phyloP scores from a whole-genome alignment of 2,888 invertebrate genomes.

The Sphecodes monilicornis region DNA sequence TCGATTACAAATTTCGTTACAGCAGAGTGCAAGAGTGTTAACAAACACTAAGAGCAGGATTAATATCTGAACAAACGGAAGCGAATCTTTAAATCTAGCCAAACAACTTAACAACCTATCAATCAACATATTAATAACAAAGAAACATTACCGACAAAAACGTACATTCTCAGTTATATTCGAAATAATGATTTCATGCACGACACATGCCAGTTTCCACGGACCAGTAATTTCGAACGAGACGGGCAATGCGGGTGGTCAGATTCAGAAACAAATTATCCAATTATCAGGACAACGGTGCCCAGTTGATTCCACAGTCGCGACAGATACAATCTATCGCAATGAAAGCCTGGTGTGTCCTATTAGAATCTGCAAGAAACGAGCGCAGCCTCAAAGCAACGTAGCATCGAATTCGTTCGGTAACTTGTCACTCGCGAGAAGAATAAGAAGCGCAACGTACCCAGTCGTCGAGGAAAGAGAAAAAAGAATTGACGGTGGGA shows the following conservation, averaged over 20 bases:
- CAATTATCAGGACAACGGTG: not conserved
- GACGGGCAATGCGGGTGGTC: not conserved
- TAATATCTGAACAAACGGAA: too few relatives aligned
- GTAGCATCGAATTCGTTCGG: conserved; percentile 3
- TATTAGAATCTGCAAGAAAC: not conserved
- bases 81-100: not conserved
- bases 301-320: not conserved
- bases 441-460: not conserved
- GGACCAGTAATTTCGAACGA: too few relatives aligned
- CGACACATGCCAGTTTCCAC: too few relatives aligned
- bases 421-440: not conserved
- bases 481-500: conserved; percentile 1
- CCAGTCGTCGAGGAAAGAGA: not conserved
- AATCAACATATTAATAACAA: not conserved
- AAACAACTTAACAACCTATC: not conserved
- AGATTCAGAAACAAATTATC: not conserved
- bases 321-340: not conserved
- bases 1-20: too few relatives aligned
- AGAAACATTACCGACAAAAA: not conserved
- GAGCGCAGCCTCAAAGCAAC: not conserved
- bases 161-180: not conserved
- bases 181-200: not conserved
- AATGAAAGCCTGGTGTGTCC: not conserved
- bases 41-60: too few relatives aligned
- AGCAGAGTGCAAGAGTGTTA: too few relatives aligned